These are phyloP conservation scores for Candoia aspera DNA, from an alignment of 2,113 vertebrate species.

Conservation along the genomic window DNA sequence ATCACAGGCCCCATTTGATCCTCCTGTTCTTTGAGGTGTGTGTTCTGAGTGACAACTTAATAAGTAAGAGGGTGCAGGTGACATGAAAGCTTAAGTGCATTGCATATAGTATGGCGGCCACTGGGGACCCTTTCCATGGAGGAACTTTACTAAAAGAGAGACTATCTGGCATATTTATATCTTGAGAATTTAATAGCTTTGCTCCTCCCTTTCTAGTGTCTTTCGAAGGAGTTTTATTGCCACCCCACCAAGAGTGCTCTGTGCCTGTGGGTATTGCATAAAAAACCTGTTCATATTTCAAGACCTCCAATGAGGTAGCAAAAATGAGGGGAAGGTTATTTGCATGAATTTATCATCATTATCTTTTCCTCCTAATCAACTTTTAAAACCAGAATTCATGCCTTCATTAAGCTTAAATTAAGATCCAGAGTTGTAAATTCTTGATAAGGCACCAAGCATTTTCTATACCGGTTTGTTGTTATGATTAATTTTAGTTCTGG, in stretches of 20 bases:
- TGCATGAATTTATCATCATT: not conserved
- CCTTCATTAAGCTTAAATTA: conserved; percentile 3
- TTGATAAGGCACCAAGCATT: not conserved
- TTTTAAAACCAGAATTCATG: not conserved
- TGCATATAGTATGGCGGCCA: not conserved
- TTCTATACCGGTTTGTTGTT: not conserved
- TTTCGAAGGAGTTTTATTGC: not conserved
- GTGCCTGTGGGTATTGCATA: not conserved
- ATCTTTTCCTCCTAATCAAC: not conserved
- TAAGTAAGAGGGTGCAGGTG: not conserved
- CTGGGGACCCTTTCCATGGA: not conserved
- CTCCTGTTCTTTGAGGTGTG: not conserved
- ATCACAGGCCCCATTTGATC: not conserved
- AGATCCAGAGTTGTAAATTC: not conserved
- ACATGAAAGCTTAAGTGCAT: not conserved
- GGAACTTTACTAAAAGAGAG: not conserved
- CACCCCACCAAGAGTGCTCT: not conserved
- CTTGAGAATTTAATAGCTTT: not conserved
- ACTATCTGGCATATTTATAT: not conserved
- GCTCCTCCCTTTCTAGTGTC: not conserved
- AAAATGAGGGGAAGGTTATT: not conserved
- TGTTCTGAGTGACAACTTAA: not conserved
- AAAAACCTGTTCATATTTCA: conserved; percentile 13
- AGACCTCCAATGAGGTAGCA: not conserved
- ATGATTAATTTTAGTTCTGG: not conserved